Base-by-base conservation (phyloP, 2,888 invertebrate genomes). In the Minunthozetes semirufus region DNA sequence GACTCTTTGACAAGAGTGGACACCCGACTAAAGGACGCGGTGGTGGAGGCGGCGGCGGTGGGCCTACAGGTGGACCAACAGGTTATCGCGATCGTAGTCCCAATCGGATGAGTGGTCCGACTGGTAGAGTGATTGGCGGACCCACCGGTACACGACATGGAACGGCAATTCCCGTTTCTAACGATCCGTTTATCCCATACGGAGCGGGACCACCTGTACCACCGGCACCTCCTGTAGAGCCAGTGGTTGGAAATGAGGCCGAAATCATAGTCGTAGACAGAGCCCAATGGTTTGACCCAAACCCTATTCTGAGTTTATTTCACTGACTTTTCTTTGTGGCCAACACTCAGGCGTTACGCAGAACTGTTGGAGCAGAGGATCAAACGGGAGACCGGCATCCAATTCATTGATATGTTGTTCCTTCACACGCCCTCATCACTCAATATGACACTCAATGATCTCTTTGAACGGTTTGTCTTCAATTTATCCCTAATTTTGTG, bases 251-350 rank as follows among this genome's bases (percentile, higher is more conserved):
- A 0, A 75, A 75, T 72, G 75, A 75, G 48, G 48, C 63, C 33
- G 75, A 75, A 22, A 75, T 75, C n/a, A 75, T 75, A 27, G 75
- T 75, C 22, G 50, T 75, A 3, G 33, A 72, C 29, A 72, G 46
- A 72, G 63, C 61, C 3, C 75, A 75, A 75, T 75, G 75, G 75
- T 75, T 56, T 71, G 59, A 27, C 5, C 3, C 4, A 53, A 53
- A 22, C 9, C 15, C 17, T 48, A n/a, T 27, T 38, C 22, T 42
- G 33, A 38, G 33, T n/a, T 29, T 46, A n/a, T 38, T 19, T 17
- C n/a, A 70, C 5, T 70, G 29, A 72, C n/a, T n/a, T 4, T 15
- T 6, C 25, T 19, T 53, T 15, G 6, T 13, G 5, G 19, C 17
- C 15, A 9, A 0, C 0, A 8, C 4, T 66, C 27, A 75, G 75